Evolutionary conservation across 2,113 vertebrate species (phyloP), one percentile per base, ranked within the genome.

Genomic region (Clinocottus analis): DNA sequence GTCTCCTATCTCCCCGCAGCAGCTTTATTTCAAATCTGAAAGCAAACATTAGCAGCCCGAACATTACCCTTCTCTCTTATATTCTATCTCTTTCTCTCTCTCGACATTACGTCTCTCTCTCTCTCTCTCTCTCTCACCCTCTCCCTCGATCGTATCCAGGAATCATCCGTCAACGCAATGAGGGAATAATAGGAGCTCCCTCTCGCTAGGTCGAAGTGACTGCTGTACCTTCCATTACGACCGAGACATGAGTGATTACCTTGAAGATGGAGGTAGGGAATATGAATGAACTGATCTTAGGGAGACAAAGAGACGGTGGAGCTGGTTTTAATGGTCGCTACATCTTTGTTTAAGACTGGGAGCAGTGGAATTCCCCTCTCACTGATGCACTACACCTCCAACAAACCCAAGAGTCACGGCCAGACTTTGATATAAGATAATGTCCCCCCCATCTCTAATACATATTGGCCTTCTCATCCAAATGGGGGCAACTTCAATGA

Each of bases 11-110:
- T 78, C 64, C 70, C 70, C 2, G 31, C 74, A 53, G 82, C 86
- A 84, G 89, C 85, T 90, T 91, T 89, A 87, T 87, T 92, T 89
- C 80, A 87, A 86, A 91, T 89, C 84, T 93, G 77, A 91, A 90
- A 93, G 88, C 86, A 91, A 92, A 91, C 88, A 93, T 92, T 92
- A 90, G 77, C 73, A 2, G 69, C 61, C 62, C 10, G 47, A 79
- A 85, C 73, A 80, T 85, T 85, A 85, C 76, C 75, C 75, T 80
- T 79, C 79, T 51, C 63, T 56, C 78, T 82, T 76, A 60, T 87
- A 69, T 87, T 87, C 65, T 73, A 60, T 88, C 64, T 86, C 66
- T 74, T 72, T 85, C 67, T 61, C 72, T 65, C 65, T 16, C 29
- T 49, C 76, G 41, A 61, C 76, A 53, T 71, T 75, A 72, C 53